Percentiles rank a stretch among this genome's conserved stretches.
phyloP scores from a whole-genome alignment of 1,140 invertebrate species.

The Drosophila tropicalis region DNA sequence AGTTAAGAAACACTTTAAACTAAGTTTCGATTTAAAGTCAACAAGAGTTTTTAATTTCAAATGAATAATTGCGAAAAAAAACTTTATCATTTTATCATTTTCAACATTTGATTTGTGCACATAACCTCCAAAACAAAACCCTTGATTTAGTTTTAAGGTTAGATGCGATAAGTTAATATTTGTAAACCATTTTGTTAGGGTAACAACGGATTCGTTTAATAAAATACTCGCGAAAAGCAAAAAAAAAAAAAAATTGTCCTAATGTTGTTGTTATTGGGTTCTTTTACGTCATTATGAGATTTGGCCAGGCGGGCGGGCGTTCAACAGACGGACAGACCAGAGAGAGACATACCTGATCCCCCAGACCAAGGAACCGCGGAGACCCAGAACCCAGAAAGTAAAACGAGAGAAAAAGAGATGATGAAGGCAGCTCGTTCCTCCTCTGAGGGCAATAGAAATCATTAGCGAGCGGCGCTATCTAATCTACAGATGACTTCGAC shows the following conservation, averaged over 20 bases:
- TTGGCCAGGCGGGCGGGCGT: conserved; percentile 32
- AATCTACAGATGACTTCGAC: conserved; percentile 55
- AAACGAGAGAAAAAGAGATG: conserved; percentile 2
- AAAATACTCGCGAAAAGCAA: conserved; percentile 15
- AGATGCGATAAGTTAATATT: too few species aligned
- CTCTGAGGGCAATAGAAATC: conserved; percentile 71
- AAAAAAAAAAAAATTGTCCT: background rate
- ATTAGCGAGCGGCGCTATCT: conserved; percentile 74
- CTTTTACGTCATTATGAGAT: conserved; percentile 66
- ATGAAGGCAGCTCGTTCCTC: conserved; percentile 41
- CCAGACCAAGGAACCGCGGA: background rate
- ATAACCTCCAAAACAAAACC: too few species aligned
- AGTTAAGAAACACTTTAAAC: too few species aligned
- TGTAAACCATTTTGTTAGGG: background rate
- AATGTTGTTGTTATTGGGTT: conserved; percentile 29
- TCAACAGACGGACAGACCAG: conserved; percentile 52
- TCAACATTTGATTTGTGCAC: too few species aligned
- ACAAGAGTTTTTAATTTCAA: too few species aligned
- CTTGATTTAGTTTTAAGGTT: too few species aligned
- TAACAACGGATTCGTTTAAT: background rate
- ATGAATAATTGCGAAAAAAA: too few species aligned
- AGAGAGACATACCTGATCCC: conserved; percentile 36
- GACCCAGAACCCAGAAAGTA: background rate
- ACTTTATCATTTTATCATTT: too few species aligned
- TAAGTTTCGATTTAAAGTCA: too few species aligned